Percentiles rank a stretch among this genome's conserved stretches.
These are phyloP conservation scores for Papilio protenor DNA, from an alignment of 2,888 invertebrate genomes.

Conservation along the genomic window DNA sequence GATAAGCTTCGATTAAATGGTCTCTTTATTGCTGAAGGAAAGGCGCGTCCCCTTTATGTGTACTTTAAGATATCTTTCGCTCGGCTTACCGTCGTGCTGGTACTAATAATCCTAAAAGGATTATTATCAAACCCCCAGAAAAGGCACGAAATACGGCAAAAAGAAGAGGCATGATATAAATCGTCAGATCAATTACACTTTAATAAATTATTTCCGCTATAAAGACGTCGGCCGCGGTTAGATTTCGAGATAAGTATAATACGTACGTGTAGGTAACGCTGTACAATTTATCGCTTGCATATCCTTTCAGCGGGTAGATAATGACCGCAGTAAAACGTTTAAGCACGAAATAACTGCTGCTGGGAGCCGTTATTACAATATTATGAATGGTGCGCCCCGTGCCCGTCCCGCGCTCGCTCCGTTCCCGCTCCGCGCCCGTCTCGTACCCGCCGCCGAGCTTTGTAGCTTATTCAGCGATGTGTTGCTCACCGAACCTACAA, in stretches of 20 bases:
- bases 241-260: constrained; percentile 65
- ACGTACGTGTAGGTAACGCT: constrained; percentile 71
- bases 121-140: constrained; percentile 39
- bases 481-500: constrained; percentile 47
- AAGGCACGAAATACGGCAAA: constrained; percentile 30
- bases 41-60: constrained; percentile 81
- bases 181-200: constrained; percentile 58
- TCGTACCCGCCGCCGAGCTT: constrained; percentile 54
- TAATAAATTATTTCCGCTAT: constrained; percentile 64
- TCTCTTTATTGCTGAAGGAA: constrained; percentile 82
- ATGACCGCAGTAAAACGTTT: constrained; percentile 85
- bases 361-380: constrained; percentile 83
- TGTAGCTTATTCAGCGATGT: constrained; percentile 51
- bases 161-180: constrained; percentile 48
- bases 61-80: constrained; percentile 74
- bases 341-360: constrained; percentile 83
- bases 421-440: constrained; percentile 46
- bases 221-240: constrained; percentile 59
- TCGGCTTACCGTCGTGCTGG: constrained; percentile 43
- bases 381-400: constrained; percentile 81
- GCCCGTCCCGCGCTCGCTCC: constrained; percentile 56
- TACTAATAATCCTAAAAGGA: constrained; percentile 44
- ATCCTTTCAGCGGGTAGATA: constrained; percentile 84
- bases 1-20: constrained; percentile 84
- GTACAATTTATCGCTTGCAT: constrained; percentile 82